A percentile compares a stretch with the other conserved stretches of the same genome.
Conservation (phyloP, 2,888 invertebrate genomes). For the Nomada flava region DNA sequence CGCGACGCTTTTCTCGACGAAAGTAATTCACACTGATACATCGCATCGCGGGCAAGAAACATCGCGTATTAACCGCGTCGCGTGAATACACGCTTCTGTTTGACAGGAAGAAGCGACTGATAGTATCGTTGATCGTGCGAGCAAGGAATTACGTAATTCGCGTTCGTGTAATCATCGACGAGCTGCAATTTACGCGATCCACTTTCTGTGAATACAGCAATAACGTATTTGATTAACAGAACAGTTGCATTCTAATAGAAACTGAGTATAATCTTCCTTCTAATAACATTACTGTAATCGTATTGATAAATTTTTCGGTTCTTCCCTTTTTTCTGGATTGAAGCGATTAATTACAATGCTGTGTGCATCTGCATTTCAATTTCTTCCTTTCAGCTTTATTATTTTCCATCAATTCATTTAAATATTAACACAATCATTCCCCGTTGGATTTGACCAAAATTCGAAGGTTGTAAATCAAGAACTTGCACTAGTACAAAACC, state of each 20-base stretch:
- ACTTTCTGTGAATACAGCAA: not conserved
- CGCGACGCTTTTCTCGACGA: conserved; percentile 18
- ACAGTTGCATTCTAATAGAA: not conserved
- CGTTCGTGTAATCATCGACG: conserved; percentile 1
- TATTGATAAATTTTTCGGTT: no score
- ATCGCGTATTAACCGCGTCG: conserved; percentile 20
- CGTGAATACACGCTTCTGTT: conserved; percentile 56
- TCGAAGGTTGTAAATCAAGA: no score
- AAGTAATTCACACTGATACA: conserved; percentile 41
- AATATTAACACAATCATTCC: no score
- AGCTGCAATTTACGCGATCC: not conserved
- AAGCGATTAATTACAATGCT: no score
- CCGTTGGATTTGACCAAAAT: no score
- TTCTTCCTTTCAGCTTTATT: no score
- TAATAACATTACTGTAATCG: no score
- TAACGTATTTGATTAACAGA: not conserved
- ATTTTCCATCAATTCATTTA: no score
- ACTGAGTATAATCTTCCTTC: no score
- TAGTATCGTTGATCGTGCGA: conserved; percentile 43
- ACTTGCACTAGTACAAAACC: no score
- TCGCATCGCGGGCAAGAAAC: conserved; percentile 33
- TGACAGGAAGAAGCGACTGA: conserved; percentile 44
- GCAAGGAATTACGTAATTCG: conserved; percentile 34
- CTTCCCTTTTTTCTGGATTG: no score
- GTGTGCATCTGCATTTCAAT: no score